Conservation (phyloP, 2,113 vertebrate genomes). For the Otocyon megalotis region DNA sequence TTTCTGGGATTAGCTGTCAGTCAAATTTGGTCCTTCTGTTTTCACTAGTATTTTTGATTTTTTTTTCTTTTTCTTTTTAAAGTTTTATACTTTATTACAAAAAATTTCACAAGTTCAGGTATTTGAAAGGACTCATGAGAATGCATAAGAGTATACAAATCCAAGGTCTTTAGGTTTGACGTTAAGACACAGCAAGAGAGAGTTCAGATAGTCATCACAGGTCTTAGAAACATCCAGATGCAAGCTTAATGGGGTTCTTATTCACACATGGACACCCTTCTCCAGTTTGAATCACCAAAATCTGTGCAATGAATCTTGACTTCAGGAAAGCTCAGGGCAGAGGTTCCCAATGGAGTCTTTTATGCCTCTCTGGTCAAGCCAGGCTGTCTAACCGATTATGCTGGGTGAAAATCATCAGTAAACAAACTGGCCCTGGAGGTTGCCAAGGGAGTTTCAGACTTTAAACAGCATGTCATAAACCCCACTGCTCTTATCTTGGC, state of each 20-base stretch:
- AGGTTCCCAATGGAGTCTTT: conserved; percentile 23
- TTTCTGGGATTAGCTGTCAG: not conserved
- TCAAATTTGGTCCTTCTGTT: not conserved
- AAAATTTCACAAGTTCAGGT: not conserved
- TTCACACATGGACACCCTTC: not conserved
- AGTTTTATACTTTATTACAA: not conserved
- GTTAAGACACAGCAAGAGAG: not conserved
- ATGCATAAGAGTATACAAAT: not conserved
- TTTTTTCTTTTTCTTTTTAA: not conserved
- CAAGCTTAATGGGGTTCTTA: not conserved
- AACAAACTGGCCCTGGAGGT: not conserved
- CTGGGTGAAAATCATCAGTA: conserved; percentile 11
- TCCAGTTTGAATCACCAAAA: not conserved
- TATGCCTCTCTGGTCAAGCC: not conserved
- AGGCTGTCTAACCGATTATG: not conserved
- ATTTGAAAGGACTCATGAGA: not conserved
- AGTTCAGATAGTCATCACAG: not conserved
- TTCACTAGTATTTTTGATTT: not conserved
- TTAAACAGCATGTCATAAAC: not conserved
- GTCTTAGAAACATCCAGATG: not conserved
- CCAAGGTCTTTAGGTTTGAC: not conserved
- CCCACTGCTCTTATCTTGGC: not conserved
- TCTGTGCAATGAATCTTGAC: not conserved
- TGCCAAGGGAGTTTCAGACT: not conserved
- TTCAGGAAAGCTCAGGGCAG: conserved; percentile 39